phyloP scores from a whole-genome alignment of 37 sponge, comb jelly and placozoan genomes.

The Aphrocallistes beatrix region DNA sequence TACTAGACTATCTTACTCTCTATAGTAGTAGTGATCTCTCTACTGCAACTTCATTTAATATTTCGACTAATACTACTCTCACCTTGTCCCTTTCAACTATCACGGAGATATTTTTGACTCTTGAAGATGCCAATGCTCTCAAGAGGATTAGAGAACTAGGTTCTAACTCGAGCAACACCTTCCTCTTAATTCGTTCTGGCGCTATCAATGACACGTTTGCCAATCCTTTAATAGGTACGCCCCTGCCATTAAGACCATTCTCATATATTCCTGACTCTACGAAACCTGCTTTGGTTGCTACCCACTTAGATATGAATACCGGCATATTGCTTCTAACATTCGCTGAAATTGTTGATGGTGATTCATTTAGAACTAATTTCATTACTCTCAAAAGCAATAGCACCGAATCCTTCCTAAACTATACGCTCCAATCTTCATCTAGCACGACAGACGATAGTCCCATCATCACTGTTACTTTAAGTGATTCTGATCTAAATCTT shows the following conservation, averaged over 20 bases:
- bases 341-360: slow-evolving; percentile 39
- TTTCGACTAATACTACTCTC: slow-evolving; percentile 28
- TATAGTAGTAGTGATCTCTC: slow-evolving; percentile 38
- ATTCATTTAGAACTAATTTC: slow-evolving; percentile 32
- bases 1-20: slow-evolving; percentile 36
- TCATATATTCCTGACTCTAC: slow-evolving; percentile 46
- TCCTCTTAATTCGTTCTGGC: slow-evolving; percentile 36
- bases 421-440: background rate
- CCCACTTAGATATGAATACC: slow-evolving; percentile 52
- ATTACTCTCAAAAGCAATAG: slow-evolving; percentile 37
- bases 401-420: background rate
- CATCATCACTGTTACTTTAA: background rate
- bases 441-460: background rate
- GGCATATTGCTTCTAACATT: slow-evolving; percentile 45
- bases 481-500: slow-evolving; percentile 19
- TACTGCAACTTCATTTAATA: slow-evolving; percentile 22
- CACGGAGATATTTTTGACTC: slow-evolving; percentile 32
- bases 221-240: background rate
- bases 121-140: slow-evolving; percentile 55
- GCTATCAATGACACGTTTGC: slow-evolving; percentile 34
- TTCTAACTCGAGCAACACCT: slow-evolving; percentile 49
- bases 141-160: slow-evolving; percentile 41
- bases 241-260: background rate
- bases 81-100: slow-evolving; percentile 24
- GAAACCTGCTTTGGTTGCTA: slow-evolving; percentile 34